Conservation (phyloP, 2,113 vertebrate species). For the Glaucidium brasilianum region DNA sequence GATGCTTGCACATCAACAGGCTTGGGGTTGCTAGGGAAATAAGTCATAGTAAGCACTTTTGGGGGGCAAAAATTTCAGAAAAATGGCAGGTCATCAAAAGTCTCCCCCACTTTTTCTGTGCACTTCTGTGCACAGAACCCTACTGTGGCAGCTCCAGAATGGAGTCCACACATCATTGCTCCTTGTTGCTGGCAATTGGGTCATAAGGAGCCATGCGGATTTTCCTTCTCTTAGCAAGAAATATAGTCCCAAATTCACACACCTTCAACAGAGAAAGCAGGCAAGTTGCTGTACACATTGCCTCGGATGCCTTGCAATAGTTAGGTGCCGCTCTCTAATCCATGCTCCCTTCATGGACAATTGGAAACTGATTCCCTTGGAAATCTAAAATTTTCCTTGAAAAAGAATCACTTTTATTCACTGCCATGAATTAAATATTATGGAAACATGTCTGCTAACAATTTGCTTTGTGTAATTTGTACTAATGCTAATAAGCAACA, state of each 20-base stretch:
- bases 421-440: constrained; percentile 69
- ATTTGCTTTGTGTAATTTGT: constrained; percentile 76
- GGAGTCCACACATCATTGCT: neutral
- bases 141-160: neutral
- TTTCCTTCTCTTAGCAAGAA: neutral
- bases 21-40: neutral
- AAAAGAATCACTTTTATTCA: constrained; percentile 62
- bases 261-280: neutral
- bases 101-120: neutral
- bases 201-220: neutral
- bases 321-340: neutral
- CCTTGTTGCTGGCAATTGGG: fast-evolving
- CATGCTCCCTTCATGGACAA: constrained; percentile 44
- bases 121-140: neutral
- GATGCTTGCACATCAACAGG: neutral
- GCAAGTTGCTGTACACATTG: neutral
- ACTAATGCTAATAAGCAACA: constrained; percentile 77
- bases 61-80: neutral
- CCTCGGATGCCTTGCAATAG: neutral
- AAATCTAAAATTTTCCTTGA: constrained; percentile 60
- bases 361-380: constrained; percentile 53
- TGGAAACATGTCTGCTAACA: constrained; percentile 77
- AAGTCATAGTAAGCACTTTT: neutral
- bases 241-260: neutral
- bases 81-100: neutral